phyloP scores from a whole-genome alignment of 2,797 vertebrate species.

The Danio choprae region DNA sequence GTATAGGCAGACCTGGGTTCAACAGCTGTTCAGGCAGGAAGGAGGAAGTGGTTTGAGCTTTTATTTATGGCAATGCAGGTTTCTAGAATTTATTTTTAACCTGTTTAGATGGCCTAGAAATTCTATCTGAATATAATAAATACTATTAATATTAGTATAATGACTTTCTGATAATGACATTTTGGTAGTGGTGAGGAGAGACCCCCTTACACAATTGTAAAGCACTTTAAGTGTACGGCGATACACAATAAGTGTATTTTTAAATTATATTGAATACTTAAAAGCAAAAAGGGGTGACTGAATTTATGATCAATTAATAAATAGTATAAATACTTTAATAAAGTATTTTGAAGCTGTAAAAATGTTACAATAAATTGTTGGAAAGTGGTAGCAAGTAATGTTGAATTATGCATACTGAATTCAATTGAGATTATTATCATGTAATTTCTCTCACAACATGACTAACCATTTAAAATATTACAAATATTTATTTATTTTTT shows the following conservation, averaged over 20 bases:
- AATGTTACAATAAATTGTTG: too few relatives aligned
- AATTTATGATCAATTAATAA: background rate
- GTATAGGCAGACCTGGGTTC: background rate
- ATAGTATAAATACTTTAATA: too few relatives aligned
- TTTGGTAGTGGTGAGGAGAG: too few relatives aligned
- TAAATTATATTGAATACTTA: too few relatives aligned
- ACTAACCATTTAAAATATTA: background rate
- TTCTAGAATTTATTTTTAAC: background rate
- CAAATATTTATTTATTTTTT: too few relatives aligned
- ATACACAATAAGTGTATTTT: too few relatives aligned
- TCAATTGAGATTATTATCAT: background rate
- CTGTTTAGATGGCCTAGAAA: background rate
- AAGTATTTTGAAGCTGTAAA: too few relatives aligned
- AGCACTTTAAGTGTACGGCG: too few relatives aligned
- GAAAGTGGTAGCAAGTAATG: too few relatives aligned
- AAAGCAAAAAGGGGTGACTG: background rate
- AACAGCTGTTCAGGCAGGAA: conserved; percentile 34
- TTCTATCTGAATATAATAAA: background rate
- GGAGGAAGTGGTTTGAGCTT: conserved; percentile 39
- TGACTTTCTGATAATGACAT: too few relatives aligned
- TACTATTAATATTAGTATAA: background rate
- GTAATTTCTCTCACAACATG: background rate
- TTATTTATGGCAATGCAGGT: background rate
- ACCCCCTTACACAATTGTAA: too few relatives aligned
- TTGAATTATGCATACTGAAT: too few relatives aligned